Conservation (phyloP, 2,797 vertebrate genomes). For the Siniperca scherzeri region DNA sequence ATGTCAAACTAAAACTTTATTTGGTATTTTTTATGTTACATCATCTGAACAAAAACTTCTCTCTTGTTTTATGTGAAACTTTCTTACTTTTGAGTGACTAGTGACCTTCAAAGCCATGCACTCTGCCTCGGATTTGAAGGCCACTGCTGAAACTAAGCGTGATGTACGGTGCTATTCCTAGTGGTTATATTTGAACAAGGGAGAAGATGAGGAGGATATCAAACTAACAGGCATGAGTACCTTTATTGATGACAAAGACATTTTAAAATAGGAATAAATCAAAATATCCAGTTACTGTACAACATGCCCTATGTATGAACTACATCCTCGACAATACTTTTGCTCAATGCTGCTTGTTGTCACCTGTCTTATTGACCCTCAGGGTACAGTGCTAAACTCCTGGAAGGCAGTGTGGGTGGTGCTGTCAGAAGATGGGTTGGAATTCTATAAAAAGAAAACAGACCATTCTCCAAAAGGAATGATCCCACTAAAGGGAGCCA, state of each 20-base stretch:
- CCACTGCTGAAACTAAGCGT: background rate
- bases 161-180: background rate
- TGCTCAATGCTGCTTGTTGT: slow-evolving; percentile 16
- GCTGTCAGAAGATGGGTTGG: slow-evolving; percentile 93
- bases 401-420: slow-evolving; percentile 97
- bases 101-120: background rate
- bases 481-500: slow-evolving; percentile 93
- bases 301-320: background rate
- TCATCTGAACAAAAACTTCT: background rate
- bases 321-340: background rate
- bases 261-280: background rate
- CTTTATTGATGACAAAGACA: background rate
- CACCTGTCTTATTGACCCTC: slow-evolving; percentile 20
- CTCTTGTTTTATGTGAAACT: background rate
- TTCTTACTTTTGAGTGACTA: background rate
- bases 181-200: background rate
- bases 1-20: background rate
- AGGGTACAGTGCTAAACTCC: slow-evolving; percentile 94
- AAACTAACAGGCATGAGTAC: background rate
- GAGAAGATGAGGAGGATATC: background rate
- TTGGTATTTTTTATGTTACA: background rate
- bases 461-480: slow-evolving; percentile 95
- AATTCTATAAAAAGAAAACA: slow-evolving; percentile 96
- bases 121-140: background rate
- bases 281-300: background rate